Evolutionary conservation across 53 echinoderm and acorn worm species (phyloP).

Genomic region (Patiria pectinifera): DNA sequence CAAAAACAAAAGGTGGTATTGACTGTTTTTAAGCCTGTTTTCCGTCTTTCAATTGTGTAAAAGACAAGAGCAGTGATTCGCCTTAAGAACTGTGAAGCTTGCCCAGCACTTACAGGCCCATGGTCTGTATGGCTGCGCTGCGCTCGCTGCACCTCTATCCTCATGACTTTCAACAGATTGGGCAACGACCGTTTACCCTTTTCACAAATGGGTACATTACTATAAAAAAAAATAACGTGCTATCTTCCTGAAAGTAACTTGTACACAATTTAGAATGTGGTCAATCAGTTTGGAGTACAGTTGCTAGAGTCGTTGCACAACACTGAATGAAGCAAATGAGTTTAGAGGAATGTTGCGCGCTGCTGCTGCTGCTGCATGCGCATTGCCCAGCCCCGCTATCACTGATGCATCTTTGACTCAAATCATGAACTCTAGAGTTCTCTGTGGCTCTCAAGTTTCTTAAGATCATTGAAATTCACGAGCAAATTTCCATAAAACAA

Average conservation of each 20-base stretch:
- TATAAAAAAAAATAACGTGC: background rate
- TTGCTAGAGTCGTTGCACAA: background rate
- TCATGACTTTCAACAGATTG: constrained; percentile 15
- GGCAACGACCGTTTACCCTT: background rate
- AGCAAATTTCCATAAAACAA: background rate
- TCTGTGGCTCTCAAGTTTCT: background rate
- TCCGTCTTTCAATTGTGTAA: constrained; percentile 34
- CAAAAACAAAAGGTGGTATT: background rate
- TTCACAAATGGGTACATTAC: background rate
- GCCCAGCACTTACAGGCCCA: constrained; percentile 21
- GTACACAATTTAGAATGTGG: background rate
- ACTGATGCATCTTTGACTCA: background rate
- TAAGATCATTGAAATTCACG: background rate
- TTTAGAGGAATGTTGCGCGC: constrained; percentile 16
- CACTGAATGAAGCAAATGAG: constrained; percentile 38
- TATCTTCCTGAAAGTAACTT: background rate
- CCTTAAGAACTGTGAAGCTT: constrained; percentile 5
- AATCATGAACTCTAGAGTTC: background rate
- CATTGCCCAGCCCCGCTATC: background rate
- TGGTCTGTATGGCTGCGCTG: background rate
- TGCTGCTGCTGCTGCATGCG: background rate
- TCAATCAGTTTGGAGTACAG: background rate
- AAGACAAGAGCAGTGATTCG: constrained; percentile 11
- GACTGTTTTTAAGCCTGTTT: constrained; percentile 22
- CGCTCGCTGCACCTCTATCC: constrained; percentile 12